Evolutionary conservation across 2,797 vertebrate species (phyloP), one percentile per base, ranked within the genome.

Genomic region (Mormyrus proboscirostris): DNA sequence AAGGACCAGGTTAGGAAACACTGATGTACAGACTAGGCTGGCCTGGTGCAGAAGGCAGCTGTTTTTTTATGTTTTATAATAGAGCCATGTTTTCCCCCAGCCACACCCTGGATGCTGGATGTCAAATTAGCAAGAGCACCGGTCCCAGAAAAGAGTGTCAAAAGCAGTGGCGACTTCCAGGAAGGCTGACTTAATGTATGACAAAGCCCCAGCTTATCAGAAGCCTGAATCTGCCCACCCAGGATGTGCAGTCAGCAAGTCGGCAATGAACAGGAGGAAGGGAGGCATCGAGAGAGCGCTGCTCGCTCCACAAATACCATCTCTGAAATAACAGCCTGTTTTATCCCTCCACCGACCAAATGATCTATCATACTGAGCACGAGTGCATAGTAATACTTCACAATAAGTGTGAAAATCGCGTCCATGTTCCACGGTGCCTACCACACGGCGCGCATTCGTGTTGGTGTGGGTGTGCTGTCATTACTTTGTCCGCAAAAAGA

Each of bases 101-200:
- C 33, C 33, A 76, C 69, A 76, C 69, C 69, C 41, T 82, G 33
- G 41, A 82, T 47, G 92, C 92, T 94, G 94, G 94, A 95, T 73
- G 88, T 92, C 93, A 95, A 95, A 95, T 96, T 95, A 95, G 94
- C 91, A 91, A 93, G 93, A 95, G 94, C 95, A 95, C 94, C 93
- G 94, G 95, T 94, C 94, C 94, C 93, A 92, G 92, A 79, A 94
- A 79, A 95, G 93, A 92, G 92, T 91, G 95, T 95, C 95, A 94
- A 92, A 91, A 93, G 95, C 93, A 93, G 94, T 93, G 92, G 92
- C 93, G 92, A 93, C 92, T 94, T 93, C 96, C 95, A 95, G 93
- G 93, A 91, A 93, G 94, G 95, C 94, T 94, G 94, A 94, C 95
- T 95, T 95, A 94, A 95, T 96, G 95, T 95, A 94, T 96, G 93